Conservation (phyloP, 2,797 vertebrate genomes). For the Falco naumanni region DNA sequence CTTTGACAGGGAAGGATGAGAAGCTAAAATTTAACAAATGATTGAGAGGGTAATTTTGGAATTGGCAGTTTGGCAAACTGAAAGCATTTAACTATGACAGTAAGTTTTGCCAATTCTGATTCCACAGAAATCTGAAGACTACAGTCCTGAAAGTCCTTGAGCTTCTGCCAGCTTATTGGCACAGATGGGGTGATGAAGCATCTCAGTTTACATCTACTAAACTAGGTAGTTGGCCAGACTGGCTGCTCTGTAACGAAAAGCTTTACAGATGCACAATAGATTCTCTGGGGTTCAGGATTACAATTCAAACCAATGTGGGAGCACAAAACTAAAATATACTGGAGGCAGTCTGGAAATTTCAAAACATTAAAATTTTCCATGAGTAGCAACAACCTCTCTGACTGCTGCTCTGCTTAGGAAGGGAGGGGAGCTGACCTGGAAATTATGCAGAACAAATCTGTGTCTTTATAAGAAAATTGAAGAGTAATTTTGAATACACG, state of each 20-base stretch:
- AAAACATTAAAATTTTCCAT: not conserved
- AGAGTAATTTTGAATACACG: not conserved
- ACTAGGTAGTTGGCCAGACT: not conserved
- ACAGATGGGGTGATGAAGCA: not conserved
- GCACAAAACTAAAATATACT: not conserved
- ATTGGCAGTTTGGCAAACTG: not conserved
- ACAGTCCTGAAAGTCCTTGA: not conserved
- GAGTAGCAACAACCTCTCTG: not conserved
- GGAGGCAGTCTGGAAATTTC: not conserved
- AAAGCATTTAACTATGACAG: not conserved
- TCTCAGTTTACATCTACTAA: not conserved
- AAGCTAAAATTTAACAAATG: not conserved
- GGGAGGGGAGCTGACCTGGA: not conserved
- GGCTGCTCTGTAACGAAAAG: not conserved
- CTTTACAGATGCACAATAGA: not conserved
- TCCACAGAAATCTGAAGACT: not conserved
- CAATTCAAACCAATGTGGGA: not conserved
- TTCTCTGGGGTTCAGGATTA: not conserved
- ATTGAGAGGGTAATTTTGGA: not conserved
- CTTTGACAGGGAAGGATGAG: not conserved
- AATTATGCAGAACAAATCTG: not conserved
- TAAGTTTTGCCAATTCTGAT: not conserved
- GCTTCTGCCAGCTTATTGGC: not conserved
- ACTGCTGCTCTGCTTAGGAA: rapidly evolving
- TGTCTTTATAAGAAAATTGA: not conserved